Base-by-base conservation (phyloP, 2,888 invertebrate genomes). In the Agrotis exclamationis region DNA sequence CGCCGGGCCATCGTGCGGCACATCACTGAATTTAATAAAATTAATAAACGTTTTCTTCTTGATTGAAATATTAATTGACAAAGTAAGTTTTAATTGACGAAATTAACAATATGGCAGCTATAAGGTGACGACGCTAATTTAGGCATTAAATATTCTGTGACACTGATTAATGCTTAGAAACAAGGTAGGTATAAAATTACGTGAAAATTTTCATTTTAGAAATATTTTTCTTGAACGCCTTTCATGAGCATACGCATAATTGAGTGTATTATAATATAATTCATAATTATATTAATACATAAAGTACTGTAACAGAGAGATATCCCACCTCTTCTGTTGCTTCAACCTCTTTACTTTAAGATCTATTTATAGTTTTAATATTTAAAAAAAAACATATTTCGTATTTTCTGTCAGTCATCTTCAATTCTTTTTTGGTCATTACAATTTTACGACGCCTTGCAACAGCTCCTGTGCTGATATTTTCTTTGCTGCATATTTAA, bases 51-150 rank as follows among this genome's bases (percentile, higher is more conserved):
- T 76, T 48, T 51, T 65, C 63, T 33, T 60, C 63, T 33, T 57
- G 13, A 70, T 82, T 69, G 68, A 73, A 80, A 71, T 70, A 83
- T 69, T 69, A 73, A 85, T 84, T 85, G 69, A 68, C 59, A 71
- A 73, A 83, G 70, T 71, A 65, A 71, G 33, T 68, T 82, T 82
- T 75, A 75, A 83, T 82, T 78, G 64, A 47, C n/a, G 9, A 65
- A 64, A 73, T 73, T 82, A 80, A 70, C 56, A 79, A 79, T 63
- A 62, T 72, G 51, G 1, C 58, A 60, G 33, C 44, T 54, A 57
- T 73, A 67, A 54, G 39, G n/a, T 57, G 39, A 28, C 11, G 14
- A 13, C 16, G 1, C 5, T 56, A 66, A 76, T 60, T 80, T 56
- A 7, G 11, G 11, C 6, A 54, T 39, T 18, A 70, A 56, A 44